Evolutionary conservation across 1,140 invertebrate species (phyloP), one percentile per base, ranked within the genome.

Genomic region (Pristionchus pacificus): DNA sequence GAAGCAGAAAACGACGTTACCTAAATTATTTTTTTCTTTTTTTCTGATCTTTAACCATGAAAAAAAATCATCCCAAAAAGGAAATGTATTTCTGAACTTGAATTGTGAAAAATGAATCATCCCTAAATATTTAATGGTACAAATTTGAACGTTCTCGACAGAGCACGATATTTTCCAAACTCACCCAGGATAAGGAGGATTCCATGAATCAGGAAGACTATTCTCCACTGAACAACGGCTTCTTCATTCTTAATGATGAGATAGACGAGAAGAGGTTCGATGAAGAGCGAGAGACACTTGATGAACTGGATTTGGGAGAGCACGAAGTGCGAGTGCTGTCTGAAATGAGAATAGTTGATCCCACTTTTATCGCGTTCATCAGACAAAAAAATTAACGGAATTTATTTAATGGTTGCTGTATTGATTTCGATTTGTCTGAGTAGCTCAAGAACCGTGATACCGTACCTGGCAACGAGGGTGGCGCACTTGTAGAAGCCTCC

Each of bases 221-320:
- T 74, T 38, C 74, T 62, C 74, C 74, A 75, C 31, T 75, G 65
- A 28, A 60, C 71, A 3, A 75, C 27, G n/a, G 71, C 68, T n/a
- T n/a, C n/a, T 38, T 69, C 70, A 61, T 75, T 49, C 14, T 31
- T 69, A 24, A 67, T 63, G 27, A 72, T 68, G 3, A 75, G 27
- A 49, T 65, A 75, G 2, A 75, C 74, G 29, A 75, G 66, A n/a
- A 75, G 74, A 63, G 74, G 74, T 28, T 72, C 74, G 65, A 75
- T 75, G 61, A 75, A 74, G 13, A 75, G 62, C 2, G 74, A 75
- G 1, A 75, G 60, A 30, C 74, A 75, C 61, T 75, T 75, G 65
- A 75, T 75, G 66, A 75, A 75, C 57, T 75, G 74, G 32, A 75
- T 75, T 64, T 75, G 71, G 1, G 74, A 75, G 15, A 75, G 65